Evolutionary conservation across 2,888 invertebrate species (phyloP), one percentile per base, ranked within the genome.

Genomic region (Axea sp.): DNA sequence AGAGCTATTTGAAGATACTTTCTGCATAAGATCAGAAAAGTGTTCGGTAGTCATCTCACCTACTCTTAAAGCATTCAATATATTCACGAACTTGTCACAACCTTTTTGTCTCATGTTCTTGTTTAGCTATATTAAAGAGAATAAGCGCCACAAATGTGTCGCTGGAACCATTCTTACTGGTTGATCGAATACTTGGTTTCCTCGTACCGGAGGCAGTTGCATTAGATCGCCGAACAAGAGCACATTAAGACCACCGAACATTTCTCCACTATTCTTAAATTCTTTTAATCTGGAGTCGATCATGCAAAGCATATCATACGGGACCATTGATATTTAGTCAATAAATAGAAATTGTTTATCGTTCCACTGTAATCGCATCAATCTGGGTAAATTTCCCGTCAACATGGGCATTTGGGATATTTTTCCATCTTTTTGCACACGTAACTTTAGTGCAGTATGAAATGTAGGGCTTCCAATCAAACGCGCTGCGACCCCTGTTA

Each of bases 161-260:
- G 28, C 28, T 28, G 28, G 28, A 1, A 8, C 1, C 28, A 28
- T 28, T 3, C 1, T 4, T 28, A 2, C 1, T 2, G 28, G 28
- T 8, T 28, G 28, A n/a, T 8, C 7, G 6, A 28, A 28, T 2
- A 28, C 8, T 9, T 28, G 28, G 9, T 8, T n/a, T 28, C 28
- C 33, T 12, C 11, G 80, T 65, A 7, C 80, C 79, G 64, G 80
- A 80, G 14, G 33, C 65, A 1, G 80, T 26, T 26, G 26, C 3
- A 26, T 6, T 1, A 26, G 7, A 7, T 26, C 26, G 7, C 26
- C 26, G 7, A 26, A 26, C 1, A 26, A 4, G 7, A 26, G 3
- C n/a, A 26, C 3, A 7, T 26, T 26, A 1, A 26, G 3, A 1
- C 26, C 28, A 9, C 28, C 28, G 9, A 8, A 28, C 1, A 8